Evolutionary conservation across 92 coral and sea anemone species (phyloP), one percentile per base, ranked within the genome.

Genomic region (Parazoanthus swiftii): DNA sequence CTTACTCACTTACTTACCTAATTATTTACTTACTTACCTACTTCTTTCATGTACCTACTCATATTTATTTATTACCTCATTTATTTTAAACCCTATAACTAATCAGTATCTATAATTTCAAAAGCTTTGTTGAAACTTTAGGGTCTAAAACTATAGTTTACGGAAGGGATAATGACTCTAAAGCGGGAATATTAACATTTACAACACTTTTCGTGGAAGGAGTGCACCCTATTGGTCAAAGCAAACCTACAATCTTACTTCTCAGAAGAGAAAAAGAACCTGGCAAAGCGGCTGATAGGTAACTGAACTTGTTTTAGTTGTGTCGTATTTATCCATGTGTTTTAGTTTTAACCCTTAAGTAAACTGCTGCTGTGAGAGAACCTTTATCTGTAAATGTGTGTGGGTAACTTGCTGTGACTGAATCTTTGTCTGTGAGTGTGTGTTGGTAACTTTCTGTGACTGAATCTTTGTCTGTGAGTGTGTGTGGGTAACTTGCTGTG

Each of bases 281-380:
- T 94, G 23, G 94, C 93, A 36, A 87, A 88, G 81, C 95, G 93
- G 29, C 79, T 91, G 36, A 90, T 92, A 65, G 98, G 98, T 94
- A 86, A 18, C 6, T 8, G 26, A 4, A 29, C 39, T 33, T 73
- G 77, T 73, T 26, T 33, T 73, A 15, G 16, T 73, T 70, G 26
- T n/a, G 8, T 5, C n/a, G 21, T 50, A 23, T 23, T 46, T 50
- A 10, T 26, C 8, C 10, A 38, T 76, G 4, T 77, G 70, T 21
- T 20, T 4, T 63, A 26, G 21, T 4, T 63, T 7, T 20, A 9
- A 63, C 16, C 4, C 51, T 29, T 46, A 46, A 46, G 51, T 46
- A 46, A 46, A 46, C 51, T 46, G 51, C 8, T 3, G 1, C 66
- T 58, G 66, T 58, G 66, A 51, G 33, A 0, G 33, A 29, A 29